Evolutionary conservation across 1,140 invertebrate species (phyloP).

Genomic region (Philotrypesis tridentata): DNA sequence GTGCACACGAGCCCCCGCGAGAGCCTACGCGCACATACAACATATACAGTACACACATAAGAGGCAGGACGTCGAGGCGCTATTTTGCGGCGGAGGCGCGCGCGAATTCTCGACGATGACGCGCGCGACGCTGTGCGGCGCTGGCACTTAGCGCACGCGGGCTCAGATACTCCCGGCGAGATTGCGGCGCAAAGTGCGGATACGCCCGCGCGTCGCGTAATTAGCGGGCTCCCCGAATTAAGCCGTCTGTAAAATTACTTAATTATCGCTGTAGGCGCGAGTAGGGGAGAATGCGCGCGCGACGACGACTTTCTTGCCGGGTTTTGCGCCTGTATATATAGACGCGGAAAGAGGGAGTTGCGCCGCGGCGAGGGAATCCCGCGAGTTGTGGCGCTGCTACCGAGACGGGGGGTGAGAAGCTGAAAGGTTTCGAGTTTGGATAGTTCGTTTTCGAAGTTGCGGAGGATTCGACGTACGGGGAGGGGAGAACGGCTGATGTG

Average conservation of each 20-base stretch:
- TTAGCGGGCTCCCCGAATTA: constrained; percentile 31
- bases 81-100: neutral
- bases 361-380: too few relatives aligned
- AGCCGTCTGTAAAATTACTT: constrained; percentile 46
- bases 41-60: too few relatives aligned
- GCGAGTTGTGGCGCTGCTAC: neutral
- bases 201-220: neutral
- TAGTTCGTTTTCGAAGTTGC: neutral
- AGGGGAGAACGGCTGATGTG: too few relatives aligned
- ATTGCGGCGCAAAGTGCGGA: constrained; percentile 12
- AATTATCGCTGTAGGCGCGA: neutral
- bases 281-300: neutral
- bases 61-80: neutral
- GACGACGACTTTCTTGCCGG: neutral
- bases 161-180: constrained; percentile 10
- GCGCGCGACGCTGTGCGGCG: neutral
- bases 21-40: neutral
- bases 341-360: neutral
- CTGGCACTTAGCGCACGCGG: constrained; percentile 13
- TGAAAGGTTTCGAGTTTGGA: neutral
- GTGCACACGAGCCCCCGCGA: neutral
- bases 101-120: neutral
- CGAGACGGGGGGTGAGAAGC: neutral
- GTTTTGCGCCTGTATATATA: neutral
- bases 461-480: too few relatives aligned